Evolutionary conservation across 2,888 invertebrate genomes (phyloP).

Genomic region (Drosophila eohydei): DNA sequence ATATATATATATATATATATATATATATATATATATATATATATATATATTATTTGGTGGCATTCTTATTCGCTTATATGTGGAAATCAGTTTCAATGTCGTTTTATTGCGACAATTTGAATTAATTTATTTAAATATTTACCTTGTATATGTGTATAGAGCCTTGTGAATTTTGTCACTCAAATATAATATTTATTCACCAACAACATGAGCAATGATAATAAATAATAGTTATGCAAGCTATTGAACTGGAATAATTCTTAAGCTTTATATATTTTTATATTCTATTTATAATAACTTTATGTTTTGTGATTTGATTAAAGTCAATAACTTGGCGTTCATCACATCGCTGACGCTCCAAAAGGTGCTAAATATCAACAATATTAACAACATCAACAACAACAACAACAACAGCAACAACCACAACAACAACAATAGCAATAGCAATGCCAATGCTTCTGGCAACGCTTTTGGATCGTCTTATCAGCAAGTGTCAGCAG

Average conservation of each 20-base stretch:
- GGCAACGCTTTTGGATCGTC: conserved; percentile 43
- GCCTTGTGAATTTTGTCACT: background rate
- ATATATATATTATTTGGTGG: background rate
- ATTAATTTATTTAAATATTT: conserved; percentile 5
- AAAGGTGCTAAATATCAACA: conserved; percentile 80
- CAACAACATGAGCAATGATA: background rate
- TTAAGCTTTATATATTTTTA: background rate
- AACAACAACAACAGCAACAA: conserved; percentile 41
- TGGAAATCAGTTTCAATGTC: conserved; percentile 6
- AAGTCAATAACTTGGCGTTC: conserved; percentile 76
- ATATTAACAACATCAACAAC: conserved; percentile 58
- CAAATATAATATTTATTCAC: background rate
- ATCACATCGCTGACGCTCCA: conserved; percentile 79
- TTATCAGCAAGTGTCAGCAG: conserved; percentile 46
- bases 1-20: too few relatives aligned
- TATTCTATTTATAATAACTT: conserved; percentile 3
- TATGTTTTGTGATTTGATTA: conserved; percentile 44
- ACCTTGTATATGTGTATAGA: background rate
- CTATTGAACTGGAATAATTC: background rate
- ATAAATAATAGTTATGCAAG: background rate
- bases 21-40: too few relatives aligned
- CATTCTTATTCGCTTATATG: background rate
- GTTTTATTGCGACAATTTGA: conserved; percentile 1
- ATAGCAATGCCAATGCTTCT: conserved; percentile 28
- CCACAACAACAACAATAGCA: conserved; percentile 16